phyloP scores from a whole-genome alignment of 2,113 vertebrate species.

The Sorex araneus region DNA sequence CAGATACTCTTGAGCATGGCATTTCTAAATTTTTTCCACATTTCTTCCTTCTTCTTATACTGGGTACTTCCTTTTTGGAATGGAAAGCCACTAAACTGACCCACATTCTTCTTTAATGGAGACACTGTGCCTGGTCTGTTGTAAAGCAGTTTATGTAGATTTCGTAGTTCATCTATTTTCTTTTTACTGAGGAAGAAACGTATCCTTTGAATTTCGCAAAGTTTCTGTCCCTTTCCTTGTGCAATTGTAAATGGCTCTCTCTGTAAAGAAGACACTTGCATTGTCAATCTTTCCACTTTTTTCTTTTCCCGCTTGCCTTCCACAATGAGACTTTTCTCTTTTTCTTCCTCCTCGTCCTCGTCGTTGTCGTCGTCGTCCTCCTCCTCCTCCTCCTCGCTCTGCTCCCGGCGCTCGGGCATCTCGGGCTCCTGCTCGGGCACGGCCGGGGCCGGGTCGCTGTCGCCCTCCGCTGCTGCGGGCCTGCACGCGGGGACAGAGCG shows the following conservation, averaged over 20 bases:
- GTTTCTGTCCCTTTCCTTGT: conserved; percentile 95
- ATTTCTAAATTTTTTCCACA: conserved; percentile 93
- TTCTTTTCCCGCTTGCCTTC: conserved; percentile 98
- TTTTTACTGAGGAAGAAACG: too few species aligned
- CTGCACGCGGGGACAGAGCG: too few species aligned
- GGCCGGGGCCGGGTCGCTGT: too few species aligned
- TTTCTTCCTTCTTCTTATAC: conserved; percentile 96
- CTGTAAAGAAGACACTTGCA: conserved; percentile 93
- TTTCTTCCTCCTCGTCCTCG: too few species aligned
- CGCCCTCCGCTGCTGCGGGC: too few species aligned
- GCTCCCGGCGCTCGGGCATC: too few species aligned
- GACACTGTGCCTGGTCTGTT: conserved; percentile 97
- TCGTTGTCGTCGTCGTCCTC: too few species aligned
- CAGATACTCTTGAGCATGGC: conserved; percentile 95
- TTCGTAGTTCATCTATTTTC: conserved; percentile 95
- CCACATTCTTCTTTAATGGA: conserved; percentile 95
- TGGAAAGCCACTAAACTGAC: conserved; percentile 96
- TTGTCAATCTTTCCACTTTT: conserved; percentile 94
- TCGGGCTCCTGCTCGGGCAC: too few species aligned
- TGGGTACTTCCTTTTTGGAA: conserved; percentile 95
- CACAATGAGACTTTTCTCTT: too few species aligned
- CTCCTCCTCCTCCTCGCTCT: too few species aligned
- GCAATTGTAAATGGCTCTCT: conserved; percentile 94
- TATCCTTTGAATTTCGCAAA: conserved; percentile 97
- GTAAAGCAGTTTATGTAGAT: conserved; percentile 96